Evolutionary conservation across 1,140 invertebrate species (phyloP).

Genomic region (Bathynomus jamesi): DNA sequence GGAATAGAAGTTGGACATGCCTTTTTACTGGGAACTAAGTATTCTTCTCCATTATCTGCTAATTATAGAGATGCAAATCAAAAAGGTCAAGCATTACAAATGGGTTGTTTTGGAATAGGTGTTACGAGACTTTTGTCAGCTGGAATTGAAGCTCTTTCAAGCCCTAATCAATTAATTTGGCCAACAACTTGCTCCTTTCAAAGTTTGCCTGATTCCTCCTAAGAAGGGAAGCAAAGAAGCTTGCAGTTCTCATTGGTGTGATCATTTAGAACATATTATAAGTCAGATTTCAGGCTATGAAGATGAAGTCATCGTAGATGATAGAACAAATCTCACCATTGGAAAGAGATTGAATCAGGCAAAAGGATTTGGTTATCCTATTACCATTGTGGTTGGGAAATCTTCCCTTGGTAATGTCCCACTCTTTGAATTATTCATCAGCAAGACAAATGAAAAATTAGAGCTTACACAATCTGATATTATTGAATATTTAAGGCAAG

Average conservation of each 20-base stretch:
- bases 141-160: not conserved
- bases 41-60: slow-evolving; percentile 7
- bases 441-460: not conserved
- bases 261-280: not conserved
- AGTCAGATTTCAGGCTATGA: not conserved
- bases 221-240: slow-evolving; percentile 13
- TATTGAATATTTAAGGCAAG: not conserved
- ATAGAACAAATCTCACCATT: not conserved
- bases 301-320: slow-evolving; percentile 10
- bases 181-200: slow-evolving; percentile 5
- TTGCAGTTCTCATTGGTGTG: not conserved
- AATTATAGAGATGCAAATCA: not conserved
- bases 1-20: slow-evolving; percentile 11
- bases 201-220: slow-evolving; percentile 1
- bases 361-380: not conserved
- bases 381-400: slow-evolving; percentile 4
- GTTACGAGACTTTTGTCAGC: slow-evolving; percentile 4
- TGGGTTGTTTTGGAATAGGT: slow-evolving; percentile 13
- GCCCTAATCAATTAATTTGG: not conserved
- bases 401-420: not conserved
- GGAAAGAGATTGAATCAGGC: slow-evolving; percentile 1
- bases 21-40: slow-evolving; percentile 10
- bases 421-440: slow-evolving; percentile 8
- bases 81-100: not conserved
- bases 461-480: not conserved